These are phyloP conservation scores for Scortum barcoo DNA, from an alignment of 2,113 vertebrate genomes.

Conservation along the genomic window DNA sequence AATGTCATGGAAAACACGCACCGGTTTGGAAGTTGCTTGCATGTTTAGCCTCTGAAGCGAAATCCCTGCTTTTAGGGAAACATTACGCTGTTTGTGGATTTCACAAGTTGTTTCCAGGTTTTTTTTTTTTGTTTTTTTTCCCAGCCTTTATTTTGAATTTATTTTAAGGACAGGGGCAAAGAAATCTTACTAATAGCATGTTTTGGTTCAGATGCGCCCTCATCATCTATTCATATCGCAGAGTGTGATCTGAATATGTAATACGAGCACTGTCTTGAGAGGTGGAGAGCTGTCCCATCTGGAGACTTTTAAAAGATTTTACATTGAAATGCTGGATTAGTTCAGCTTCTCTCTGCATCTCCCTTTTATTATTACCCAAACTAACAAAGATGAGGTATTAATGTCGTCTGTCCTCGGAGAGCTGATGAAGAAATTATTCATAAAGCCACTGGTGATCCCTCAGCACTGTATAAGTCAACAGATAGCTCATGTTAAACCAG, in stretches of 20 bases:
- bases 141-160: neutral
- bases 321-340: conserved; percentile 38
- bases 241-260: conserved; percentile 58
- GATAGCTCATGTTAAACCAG: conserved; percentile 47
- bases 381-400: conserved; percentile 49
- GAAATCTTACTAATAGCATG: neutral
- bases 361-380: conserved; percentile 11
- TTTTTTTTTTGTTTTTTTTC: conserved; percentile 21
- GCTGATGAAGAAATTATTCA: conserved; percentile 58
- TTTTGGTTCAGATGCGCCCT: neutral
- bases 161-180: neutral
- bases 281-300: conserved; percentile 20
- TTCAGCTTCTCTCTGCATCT: conserved; percentile 39
- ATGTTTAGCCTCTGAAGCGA: conserved; percentile 38
- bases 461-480: conserved; percentile 50
- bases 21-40: conserved; percentile 37
- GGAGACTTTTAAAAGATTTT: conserved; percentile 14
- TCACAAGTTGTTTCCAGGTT: neutral
- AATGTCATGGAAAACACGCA: conserved; percentile 74
- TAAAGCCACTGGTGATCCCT: conserved; percentile 41
- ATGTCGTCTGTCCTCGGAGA: conserved; percentile 21
- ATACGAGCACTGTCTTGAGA: conserved; percentile 40
- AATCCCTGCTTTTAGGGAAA: conserved; percentile 57
- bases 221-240: conserved; percentile 33
- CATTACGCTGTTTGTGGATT: conserved; percentile 19